A percentile compares a stretch with the other conserved stretches of the same genome.
These are phyloP conservation scores for Syngnathus typhle DNA, from an alignment of 2,113 vertebrate genomes.

Conservation along the genomic window DNA sequence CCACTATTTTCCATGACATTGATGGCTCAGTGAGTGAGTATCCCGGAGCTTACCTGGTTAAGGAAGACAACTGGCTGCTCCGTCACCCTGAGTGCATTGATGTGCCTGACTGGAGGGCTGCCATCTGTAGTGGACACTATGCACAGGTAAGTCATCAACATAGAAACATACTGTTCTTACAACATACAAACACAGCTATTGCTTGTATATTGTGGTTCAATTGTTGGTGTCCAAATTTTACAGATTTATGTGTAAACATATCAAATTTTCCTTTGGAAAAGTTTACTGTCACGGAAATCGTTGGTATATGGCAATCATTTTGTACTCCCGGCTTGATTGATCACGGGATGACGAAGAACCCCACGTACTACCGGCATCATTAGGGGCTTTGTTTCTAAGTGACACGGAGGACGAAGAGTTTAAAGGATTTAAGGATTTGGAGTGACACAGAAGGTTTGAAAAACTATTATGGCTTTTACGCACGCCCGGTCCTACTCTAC, in stretches of 20 bases:
- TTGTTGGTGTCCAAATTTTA: background rate
- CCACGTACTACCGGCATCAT: too few species aligned
- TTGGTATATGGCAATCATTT: background rate
- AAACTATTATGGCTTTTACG: too few species aligned
- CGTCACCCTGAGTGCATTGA: conserved; percentile 90
- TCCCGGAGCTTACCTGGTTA: conserved; percentile 88
- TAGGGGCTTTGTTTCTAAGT: too few species aligned
- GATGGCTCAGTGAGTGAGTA: conserved; percentile 94
- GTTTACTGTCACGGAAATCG: background rate
- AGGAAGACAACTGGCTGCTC: conserved; percentile 93
- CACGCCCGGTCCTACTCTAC: too few species aligned
- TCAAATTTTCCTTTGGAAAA: background rate
- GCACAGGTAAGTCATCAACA: conserved; percentile 77
- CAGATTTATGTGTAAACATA: too few species aligned
- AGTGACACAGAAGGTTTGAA: too few species aligned
- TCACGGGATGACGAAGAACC: too few species aligned
- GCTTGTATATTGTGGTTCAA: background rate
- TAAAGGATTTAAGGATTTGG: too few species aligned
- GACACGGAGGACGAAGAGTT: too few species aligned
- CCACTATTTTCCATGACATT: conserved; percentile 87
- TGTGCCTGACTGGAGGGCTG: conserved; percentile 90
- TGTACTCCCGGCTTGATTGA: background rate
- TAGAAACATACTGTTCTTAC: background rate
- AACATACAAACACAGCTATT: too few species aligned
- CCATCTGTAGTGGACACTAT: conserved; percentile 87